Conservation (phyloP, 2,113 vertebrate species). For the Pygathrix nemaeus region DNA sequence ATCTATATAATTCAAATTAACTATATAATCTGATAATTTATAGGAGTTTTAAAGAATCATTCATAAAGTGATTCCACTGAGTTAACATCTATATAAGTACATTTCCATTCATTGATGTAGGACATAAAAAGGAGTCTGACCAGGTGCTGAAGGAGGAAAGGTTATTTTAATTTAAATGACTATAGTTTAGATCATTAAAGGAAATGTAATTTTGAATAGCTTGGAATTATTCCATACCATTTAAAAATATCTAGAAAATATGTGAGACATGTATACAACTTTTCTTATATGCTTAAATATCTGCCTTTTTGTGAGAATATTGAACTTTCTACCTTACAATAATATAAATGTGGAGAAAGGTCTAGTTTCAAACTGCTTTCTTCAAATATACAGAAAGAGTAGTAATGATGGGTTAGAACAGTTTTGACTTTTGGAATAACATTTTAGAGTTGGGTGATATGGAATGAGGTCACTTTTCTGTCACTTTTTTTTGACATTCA, state of each 20-base stretch:
- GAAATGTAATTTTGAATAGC: neutral
- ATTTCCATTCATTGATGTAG: neutral
- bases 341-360: neutral
- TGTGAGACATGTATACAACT: neutral
- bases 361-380: neutral
- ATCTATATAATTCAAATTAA: neutral
- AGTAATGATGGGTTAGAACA: neutral
- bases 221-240: neutral
- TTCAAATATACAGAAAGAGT: neutral
- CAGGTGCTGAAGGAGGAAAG: neutral
- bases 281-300: neutral
- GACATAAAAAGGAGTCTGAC: neutral
- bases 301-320: neutral
- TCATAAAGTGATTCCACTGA: neutral
- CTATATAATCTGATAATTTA: neutral
- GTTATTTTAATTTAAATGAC: neutral
- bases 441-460: neutral
- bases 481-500: neutral
- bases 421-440: neutral
- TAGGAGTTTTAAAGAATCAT: neutral
- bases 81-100: neutral
- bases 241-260: neutral
- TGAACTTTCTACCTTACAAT: neutral
- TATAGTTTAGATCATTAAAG: neutral
- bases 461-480: neutral